Conservation (phyloP, 1,140 invertebrate genomes). For the Plutomurus gul region DNA sequence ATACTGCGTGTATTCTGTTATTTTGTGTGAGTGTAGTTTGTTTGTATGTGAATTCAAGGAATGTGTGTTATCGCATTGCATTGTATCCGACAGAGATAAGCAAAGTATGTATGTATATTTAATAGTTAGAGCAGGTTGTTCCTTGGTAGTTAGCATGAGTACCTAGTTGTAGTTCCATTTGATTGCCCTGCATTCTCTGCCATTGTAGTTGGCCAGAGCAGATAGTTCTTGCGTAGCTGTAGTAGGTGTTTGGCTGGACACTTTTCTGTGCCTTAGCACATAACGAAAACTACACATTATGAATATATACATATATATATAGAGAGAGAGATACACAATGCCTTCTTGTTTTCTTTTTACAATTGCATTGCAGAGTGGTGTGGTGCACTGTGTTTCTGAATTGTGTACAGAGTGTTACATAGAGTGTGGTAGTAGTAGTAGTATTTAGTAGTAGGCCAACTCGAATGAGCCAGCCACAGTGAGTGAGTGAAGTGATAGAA, state of each 20-base stretch:
- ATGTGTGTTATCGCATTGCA: too few relatives aligned
- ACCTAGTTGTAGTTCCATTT: background rate
- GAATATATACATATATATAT: too few relatives aligned
- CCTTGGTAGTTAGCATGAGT: too few relatives aligned
- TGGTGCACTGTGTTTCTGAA: too few relatives aligned
- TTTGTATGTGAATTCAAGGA: background rate
- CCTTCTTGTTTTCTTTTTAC: background rate
- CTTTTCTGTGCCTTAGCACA: background rate
- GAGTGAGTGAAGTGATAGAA: conserved; percentile 40
- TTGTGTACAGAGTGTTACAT: background rate
- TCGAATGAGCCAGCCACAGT: too few relatives aligned
- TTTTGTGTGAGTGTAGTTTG: background rate
- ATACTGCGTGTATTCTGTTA: background rate
- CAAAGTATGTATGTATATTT: background rate
- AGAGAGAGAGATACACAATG: too few relatives aligned
- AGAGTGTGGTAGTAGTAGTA: background rate
- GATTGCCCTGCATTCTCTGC: background rate
- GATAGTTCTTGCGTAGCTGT: background rate
- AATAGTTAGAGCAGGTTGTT: background rate
- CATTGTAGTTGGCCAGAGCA: background rate
- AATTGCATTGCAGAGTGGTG: too few relatives aligned
- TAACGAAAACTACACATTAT: too few relatives aligned
- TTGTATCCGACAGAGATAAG: too few relatives aligned
- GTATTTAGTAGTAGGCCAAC: too few relatives aligned
- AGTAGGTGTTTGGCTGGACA: background rate